Conservation (phyloP, 2,797 vertebrate species). For the Sebastes diaconus region DNA sequence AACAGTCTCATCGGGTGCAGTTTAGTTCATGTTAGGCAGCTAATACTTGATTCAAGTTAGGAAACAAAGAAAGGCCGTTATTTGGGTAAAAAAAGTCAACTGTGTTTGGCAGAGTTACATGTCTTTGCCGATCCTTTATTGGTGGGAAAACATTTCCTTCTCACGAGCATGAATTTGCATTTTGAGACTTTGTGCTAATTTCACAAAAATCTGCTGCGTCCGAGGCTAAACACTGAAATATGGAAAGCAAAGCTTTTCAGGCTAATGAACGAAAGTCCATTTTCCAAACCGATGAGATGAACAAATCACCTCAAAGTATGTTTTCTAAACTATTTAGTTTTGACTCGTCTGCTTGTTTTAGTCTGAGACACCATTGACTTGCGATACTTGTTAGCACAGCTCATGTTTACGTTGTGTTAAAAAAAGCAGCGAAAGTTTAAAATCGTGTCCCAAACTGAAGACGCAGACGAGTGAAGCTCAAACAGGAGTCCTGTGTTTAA, state of each 20-base stretch:
- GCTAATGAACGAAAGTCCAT: background rate
- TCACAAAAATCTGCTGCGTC: background rate
- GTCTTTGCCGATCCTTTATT: background rate
- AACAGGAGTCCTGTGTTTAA: conserved; percentile 16
- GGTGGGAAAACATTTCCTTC: background rate
- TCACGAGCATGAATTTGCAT: background rate
- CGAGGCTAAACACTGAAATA: conserved; percentile 1
- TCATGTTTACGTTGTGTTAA: background rate
- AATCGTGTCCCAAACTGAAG: conserved; percentile 16
- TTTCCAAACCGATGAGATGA: conserved; percentile 13
- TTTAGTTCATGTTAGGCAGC: conserved; percentile 40
- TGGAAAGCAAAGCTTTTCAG: background rate
- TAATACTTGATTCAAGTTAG: conserved; percentile 11
- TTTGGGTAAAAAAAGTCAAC: background rate
- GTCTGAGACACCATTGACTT: conserved; percentile 7
- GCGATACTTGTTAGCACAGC: background rate
- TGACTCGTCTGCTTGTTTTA: conserved; percentile 3
- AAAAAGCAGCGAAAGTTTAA: background rate
- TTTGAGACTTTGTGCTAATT: background rate
- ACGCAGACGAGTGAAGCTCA: conserved; percentile 9
- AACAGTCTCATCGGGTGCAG: too few relatives aligned
- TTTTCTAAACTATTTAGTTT: conserved; percentile 6
- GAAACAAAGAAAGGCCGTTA: background rate
- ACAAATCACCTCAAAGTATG: conserved; percentile 14
- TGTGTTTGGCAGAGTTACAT: background rate